A percentile compares a stretch with the other conserved stretches of the same genome.
Evolutionary conservation across 1,140 invertebrate genomes (phyloP).

Genomic region (Euwallacea fornicatus): DNA sequence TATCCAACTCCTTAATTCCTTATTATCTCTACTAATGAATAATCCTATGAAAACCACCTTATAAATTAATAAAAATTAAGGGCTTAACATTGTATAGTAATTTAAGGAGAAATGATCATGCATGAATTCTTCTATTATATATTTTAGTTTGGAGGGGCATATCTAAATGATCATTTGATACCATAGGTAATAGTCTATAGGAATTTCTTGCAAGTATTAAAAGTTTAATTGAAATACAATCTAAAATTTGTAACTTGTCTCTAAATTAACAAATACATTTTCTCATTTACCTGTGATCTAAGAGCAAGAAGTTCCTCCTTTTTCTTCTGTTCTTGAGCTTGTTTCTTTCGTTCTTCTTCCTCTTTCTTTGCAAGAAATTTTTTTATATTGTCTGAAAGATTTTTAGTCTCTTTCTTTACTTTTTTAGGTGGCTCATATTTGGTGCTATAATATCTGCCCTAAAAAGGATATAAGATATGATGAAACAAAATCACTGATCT

Average conservation of each 20-base stretch:
- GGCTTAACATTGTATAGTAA: neutral
- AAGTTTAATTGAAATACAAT: no score
- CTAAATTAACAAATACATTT: neutral
- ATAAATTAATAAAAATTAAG: neutral
- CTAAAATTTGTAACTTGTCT: no score
- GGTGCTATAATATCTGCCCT: conserved; percentile 68
- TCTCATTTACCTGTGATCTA: conserved; percentile 64
- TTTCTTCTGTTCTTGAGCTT: conserved; percentile 66
- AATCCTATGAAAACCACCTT: neutral
- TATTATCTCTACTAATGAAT: no score
- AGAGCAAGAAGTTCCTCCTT: conserved; percentile 68
- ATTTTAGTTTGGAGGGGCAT: no score
- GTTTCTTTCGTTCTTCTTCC: conserved; percentile 72
- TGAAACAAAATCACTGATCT: conserved; percentile 2
- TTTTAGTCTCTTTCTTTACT: conserved; percentile 65
- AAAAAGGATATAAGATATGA: conserved; percentile 44
- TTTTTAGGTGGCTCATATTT: conserved; percentile 83
- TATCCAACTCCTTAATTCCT: no score
- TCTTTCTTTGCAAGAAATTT: conserved; percentile 81
- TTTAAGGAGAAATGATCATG: neutral
- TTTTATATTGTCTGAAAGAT: conserved; percentile 74
- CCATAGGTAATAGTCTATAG: no score
- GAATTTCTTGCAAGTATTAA: no score
- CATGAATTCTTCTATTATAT: no score
- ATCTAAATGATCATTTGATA: no score